phyloP scores from a whole-genome alignment of 2,113 vertebrate genomes.

The Tapirus terrestris region DNA sequence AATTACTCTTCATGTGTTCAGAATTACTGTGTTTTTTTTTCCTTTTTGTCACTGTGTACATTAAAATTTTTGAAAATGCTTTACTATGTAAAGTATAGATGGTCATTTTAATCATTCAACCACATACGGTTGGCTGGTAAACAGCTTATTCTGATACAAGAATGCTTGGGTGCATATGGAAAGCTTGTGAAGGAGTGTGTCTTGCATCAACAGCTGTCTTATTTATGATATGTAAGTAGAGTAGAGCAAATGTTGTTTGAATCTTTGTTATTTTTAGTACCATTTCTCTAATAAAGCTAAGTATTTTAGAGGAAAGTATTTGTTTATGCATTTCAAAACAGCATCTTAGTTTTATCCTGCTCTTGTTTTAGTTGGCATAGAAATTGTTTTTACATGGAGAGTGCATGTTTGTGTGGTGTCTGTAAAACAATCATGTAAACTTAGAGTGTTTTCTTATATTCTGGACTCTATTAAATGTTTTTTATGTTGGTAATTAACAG shows the following conservation, averaged over 20 bases:
- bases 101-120: constrained; percentile 85
- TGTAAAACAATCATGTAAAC: constrained; percentile 51
- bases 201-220: constrained; percentile 85
- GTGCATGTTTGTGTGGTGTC: constrained; percentile 33
- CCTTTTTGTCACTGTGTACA: constrained; percentile 83
- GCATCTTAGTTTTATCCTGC: constrained; percentile 66
- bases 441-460: constrained; percentile 35
- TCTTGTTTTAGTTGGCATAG: constrained; percentile 44
- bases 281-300: constrained; percentile 88
- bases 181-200: constrained; percentile 84
- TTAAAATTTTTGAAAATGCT: constrained; percentile 86
- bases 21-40: constrained; percentile 70
- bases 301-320: constrained; percentile 88
- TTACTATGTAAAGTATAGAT: constrained; percentile 90
- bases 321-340: constrained; percentile 82
- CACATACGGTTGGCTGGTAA: constrained; percentile 84
- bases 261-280: constrained; percentile 89
- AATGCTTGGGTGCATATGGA: constrained; percentile 79
- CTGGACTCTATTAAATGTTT: constrained; percentile 41
- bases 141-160: constrained; percentile 84
- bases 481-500: constrained; percentile 34
- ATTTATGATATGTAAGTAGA: constrained; percentile 89
- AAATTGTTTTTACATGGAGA: constrained; percentile 53
- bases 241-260: constrained; percentile 86
- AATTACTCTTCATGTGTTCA: constrained; percentile 78